Evolutionary conservation across 2,888 invertebrate species (phyloP).

Genomic region (Amphipoea oculea): DNA sequence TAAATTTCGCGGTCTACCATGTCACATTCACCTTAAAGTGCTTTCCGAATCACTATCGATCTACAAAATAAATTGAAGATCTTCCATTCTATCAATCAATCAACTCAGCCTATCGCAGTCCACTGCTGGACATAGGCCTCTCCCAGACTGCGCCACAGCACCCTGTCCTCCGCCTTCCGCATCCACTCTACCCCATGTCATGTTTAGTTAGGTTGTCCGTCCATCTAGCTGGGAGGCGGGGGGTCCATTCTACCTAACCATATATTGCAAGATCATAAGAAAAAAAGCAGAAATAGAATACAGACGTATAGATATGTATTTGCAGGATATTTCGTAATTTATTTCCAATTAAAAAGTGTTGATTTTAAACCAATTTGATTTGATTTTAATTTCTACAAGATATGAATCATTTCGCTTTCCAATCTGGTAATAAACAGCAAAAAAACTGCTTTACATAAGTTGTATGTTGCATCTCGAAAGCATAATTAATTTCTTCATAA

Average conservation of each 20-base stretch:
- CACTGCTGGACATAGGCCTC: too few relatives aligned
- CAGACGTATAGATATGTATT: neutral
- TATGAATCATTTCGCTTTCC: slow-evolving; percentile 5
- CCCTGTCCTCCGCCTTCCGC: too few relatives aligned
- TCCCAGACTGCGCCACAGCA: too few relatives aligned
- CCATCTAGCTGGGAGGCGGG: too few relatives aligned
- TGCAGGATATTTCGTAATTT: neutral
- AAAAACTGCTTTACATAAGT: slow-evolving; percentile 10
- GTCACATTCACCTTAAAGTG: too few relatives aligned
- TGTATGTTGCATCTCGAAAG: slow-evolving; percentile 13
- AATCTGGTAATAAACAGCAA: neutral
- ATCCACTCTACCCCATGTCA: too few relatives aligned
- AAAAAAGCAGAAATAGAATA: neutral
- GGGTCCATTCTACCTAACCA: neutral
- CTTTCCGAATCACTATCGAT: too few relatives aligned
- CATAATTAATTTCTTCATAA: slow-evolving; percentile 4
- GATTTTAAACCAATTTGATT: neutral
- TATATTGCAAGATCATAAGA: neutral
- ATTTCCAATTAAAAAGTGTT: neutral
- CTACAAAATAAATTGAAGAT: slow-evolving; percentile 4
- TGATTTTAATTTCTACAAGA: neutral
- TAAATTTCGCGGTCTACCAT: too few relatives aligned
- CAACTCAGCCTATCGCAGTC: too few relatives aligned
- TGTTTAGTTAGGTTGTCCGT: too few relatives aligned
- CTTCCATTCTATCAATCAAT: too few relatives aligned